phyloP scores from a whole-genome alignment of 2,797 vertebrate genomes.

The Siniperca undulata region DNA sequence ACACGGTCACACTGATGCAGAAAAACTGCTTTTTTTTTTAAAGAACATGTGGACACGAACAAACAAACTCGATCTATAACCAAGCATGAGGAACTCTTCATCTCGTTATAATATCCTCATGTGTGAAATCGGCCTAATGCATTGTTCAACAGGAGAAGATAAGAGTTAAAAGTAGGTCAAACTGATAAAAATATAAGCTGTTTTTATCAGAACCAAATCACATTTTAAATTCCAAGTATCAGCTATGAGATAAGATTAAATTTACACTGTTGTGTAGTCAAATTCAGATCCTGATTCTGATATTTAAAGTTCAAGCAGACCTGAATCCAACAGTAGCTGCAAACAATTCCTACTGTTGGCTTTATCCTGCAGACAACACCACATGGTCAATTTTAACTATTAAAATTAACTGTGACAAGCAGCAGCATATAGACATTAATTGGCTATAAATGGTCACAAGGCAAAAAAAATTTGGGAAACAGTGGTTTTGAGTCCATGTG shows the following conservation, averaged over 20 bases:
- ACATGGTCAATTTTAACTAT: not conserved
- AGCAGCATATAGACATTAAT: no score
- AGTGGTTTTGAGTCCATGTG: not conserved
- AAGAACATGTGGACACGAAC: not conserved
- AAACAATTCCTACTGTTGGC: not conserved
- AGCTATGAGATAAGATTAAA: slow-evolving; percentile 17
- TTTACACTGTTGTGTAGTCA: not conserved
- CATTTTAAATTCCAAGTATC: not conserved
- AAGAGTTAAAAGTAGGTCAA: slow-evolving; percentile 45
- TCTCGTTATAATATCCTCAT: not conserved
- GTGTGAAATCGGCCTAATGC: slow-evolving; percentile 24
- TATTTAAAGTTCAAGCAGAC: not conserved
- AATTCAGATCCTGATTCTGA: slow-evolving; percentile 3
- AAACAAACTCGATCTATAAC: not conserved
- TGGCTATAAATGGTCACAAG: not conserved
- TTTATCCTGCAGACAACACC: not conserved
- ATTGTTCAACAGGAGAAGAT: slow-evolving; percentile 25
- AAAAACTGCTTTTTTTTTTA: not conserved
- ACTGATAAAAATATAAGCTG: slow-evolving; percentile 1
- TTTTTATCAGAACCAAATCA: slow-evolving; percentile 10
- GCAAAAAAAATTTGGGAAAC: not conserved
- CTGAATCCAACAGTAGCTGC: not conserved
- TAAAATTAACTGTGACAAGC: not conserved
- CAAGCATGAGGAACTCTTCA: not conserved
- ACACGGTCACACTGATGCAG: not conserved